These are phyloP conservation scores for Kryphioiulus occultus DNA, from an alignment of 2,888 invertebrate genomes.

Conservation along the genomic window DNA sequence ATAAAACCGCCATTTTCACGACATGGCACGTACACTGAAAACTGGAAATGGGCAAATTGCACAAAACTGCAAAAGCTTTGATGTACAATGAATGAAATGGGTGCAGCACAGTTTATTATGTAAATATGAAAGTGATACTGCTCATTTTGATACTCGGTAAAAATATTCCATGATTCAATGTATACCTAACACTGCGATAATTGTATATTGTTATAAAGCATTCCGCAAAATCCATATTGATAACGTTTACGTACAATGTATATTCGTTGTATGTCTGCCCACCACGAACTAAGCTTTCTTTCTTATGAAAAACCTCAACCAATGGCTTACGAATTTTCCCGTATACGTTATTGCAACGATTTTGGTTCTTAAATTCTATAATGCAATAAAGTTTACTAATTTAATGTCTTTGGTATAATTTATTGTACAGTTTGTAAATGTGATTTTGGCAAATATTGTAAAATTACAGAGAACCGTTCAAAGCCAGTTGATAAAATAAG, in stretches of 20 bases:
- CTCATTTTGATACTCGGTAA: neutral
- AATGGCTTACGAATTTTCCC: too few relatives aligned
- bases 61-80: neutral
- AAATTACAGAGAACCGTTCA: neutral
- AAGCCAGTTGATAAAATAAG: neutral
- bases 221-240: too few relatives aligned
- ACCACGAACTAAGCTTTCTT: too few relatives aligned
- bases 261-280: too few relatives aligned
- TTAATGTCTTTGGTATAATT: too few relatives aligned
- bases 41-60: neutral
- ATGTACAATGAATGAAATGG: neutral
- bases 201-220: neutral
- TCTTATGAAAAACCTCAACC: too few relatives aligned
- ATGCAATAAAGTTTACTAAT: too few relatives aligned
- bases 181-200: too few relatives aligned
- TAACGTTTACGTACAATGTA: too few relatives aligned
- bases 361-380: too few relatives aligned
- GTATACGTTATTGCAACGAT: too few relatives aligned
- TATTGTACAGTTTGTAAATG: too few relatives aligned
- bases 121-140: neutral
- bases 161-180: neutral
- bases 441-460: neutral
- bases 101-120: neutral
- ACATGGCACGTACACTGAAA: constrained; percentile 13
- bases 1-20: constrained; percentile 4